Evolutionary conservation across 37 sponge, comb jelly and placozoan genomes (phyloP).

Genomic region (Geodia barretti): DNA sequence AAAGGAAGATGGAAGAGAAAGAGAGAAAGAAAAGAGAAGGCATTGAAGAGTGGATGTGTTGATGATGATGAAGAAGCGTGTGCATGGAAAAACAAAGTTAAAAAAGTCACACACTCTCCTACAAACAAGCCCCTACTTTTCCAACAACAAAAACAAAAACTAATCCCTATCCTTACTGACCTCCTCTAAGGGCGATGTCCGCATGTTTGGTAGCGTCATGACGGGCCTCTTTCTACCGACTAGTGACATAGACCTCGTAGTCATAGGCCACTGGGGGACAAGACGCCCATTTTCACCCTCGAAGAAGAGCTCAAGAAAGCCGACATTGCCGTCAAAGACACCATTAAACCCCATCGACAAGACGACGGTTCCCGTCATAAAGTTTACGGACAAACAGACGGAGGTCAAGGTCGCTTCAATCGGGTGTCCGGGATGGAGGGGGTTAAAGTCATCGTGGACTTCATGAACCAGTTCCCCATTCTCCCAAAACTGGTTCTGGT

Average conservation of each 20-base stretch:
- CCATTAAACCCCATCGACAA: constrained; percentile 78
- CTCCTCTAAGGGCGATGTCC: constrained; percentile 84
- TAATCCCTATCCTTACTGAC: too few species aligned
- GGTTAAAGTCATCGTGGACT: constrained; percentile 64
- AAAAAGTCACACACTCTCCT: too few species aligned
- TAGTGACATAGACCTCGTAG: constrained; percentile 94
- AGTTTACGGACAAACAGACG: constrained; percentile 82
- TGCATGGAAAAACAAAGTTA: too few species aligned
- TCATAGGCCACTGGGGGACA: constrained; percentile 76
- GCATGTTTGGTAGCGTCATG: constrained; percentile 82
- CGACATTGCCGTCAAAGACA: background rate
- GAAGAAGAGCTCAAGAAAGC: constrained; percentile 41
- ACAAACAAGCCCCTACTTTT: too few species aligned
- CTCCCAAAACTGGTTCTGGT: constrained; percentile 84
- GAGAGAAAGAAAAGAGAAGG: too few species aligned
- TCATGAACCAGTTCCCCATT: constrained; percentile 71
- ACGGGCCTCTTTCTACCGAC: constrained; percentile 91
- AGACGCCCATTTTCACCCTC: constrained; percentile 77
- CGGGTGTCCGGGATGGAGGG: constrained; percentile 64
- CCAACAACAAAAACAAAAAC: too few species aligned
- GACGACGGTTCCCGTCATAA: constrained; percentile 90
- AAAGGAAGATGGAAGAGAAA: too few species aligned
- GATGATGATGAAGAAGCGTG: too few species aligned
- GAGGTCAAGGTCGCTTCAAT: constrained; percentile 91
- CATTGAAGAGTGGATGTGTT: too few species aligned